These are phyloP conservation scores for Pollenia labialis DNA, from an alignment of 2,888 invertebrate genomes.

Conservation along the genomic window DNA sequence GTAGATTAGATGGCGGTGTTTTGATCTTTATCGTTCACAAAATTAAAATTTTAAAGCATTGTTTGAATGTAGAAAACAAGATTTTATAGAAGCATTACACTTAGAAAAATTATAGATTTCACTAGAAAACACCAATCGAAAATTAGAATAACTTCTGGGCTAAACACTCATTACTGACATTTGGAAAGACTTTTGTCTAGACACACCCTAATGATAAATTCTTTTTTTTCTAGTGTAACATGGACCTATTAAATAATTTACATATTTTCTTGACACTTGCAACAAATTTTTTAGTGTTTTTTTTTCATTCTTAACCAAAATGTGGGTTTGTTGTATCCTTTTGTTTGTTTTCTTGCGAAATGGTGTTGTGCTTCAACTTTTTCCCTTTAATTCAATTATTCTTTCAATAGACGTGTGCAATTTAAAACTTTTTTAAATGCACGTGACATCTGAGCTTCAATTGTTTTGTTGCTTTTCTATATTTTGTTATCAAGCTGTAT, in stretches of 20 bases:
- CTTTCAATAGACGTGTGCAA: slow-evolving; percentile 42
- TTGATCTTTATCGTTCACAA: slow-evolving; percentile 19
- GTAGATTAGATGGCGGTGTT: slow-evolving; percentile 13
- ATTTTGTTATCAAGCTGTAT: slow-evolving; percentile 19
- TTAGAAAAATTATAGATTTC: not conserved
- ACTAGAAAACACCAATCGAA: not conserved
- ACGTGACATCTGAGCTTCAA: slow-evolving; percentile 62
- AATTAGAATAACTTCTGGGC: not conserved
- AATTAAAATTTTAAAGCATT: not conserved
- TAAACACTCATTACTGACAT: too few species aligned
- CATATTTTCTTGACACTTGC: slow-evolving; percentile 8
- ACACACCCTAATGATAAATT: too few species aligned
- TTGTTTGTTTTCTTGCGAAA: not conserved
- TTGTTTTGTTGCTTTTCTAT: slow-evolving; percentile 22
- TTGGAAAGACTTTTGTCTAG: too few species aligned
- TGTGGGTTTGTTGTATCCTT: slow-evolving; percentile 22
- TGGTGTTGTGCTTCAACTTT: slow-evolving; percentile 19
- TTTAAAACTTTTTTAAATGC: slow-evolving; percentile 59
- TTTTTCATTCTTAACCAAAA: not conserved
- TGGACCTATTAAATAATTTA: not conserved
- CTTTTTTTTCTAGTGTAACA: not conserved
- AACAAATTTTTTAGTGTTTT: not conserved
- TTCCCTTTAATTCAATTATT: slow-evolving; percentile 56
- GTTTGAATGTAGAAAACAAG: not conserved
- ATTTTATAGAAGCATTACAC: slow-evolving; percentile 16